Evolutionary conservation across 2,113 vertebrate species (phyloP), one percentile per base, ranked within the genome.

Genomic region (Sinocyclocheilus rhinocerous): DNA sequence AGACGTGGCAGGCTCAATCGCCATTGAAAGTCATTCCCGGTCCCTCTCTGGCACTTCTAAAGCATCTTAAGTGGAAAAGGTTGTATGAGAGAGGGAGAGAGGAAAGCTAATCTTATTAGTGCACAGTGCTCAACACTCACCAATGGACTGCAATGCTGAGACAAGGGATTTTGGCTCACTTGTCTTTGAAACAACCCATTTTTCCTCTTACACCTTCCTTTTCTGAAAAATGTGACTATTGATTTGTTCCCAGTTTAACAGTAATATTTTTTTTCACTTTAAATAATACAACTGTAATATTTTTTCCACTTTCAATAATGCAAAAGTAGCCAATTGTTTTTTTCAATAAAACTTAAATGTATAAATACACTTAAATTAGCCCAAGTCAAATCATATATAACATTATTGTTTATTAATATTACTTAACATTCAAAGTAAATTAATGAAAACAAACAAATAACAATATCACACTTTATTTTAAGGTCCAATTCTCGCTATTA

Each of bases 91-190:
- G 88, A 57, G 55, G 22, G 55, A 57, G 61, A 92, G 85, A 87
- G 88, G 63, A 20, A 63, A 91, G 91, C 93, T 95, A 95, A 95
- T 95, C 95, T 91, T 76, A 95, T 95, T 95, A 95, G 92, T 87
- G 55, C 73, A 76, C 16, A 86, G 91, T 91, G 89, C 92, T 81
- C 13, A 92, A 93, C 91, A n/a, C 75, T 92, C 55, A 88, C 88
- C 85, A 85, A 92, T 87, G 90, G 55, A 33, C 59, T 55, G 18
- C 13, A 24, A 70, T 50, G 29, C n/a, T 61, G 80, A 69, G 85
- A 87, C 87, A 85, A 82, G 86, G 91, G 91, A 88, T 86, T 81
- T 52, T 65, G 39, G 26, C 65, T 83, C 89, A 89, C 93, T 94
- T 89, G 93, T 93, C 93, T 93, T 95, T 95, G 94, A 93, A 69